These are phyloP conservation scores for Azemiops feae DNA, from an alignment of 2,113 vertebrate species.

Conservation along the genomic window DNA sequence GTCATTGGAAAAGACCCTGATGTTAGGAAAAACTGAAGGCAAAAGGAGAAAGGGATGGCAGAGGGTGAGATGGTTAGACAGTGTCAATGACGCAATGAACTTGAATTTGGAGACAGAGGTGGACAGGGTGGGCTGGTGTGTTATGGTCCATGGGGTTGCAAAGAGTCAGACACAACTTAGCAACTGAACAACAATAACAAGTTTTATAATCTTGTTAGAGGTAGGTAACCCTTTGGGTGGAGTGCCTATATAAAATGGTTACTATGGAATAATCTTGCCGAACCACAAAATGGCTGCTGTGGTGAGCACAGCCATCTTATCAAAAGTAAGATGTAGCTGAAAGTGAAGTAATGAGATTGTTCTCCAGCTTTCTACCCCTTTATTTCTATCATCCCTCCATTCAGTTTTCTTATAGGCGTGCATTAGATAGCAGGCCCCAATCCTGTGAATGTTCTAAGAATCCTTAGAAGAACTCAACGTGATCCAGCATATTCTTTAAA, in stretches of 20 bases:
- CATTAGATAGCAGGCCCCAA: neutral
- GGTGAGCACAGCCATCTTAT: neutral
- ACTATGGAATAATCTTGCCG: neutral
- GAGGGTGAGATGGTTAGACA: neutral
- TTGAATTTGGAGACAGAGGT: neutral
- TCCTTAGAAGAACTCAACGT: neutral
- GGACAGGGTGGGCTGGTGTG: neutral
- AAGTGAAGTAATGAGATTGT: neutral
- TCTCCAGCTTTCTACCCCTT: neutral
- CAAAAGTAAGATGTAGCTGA: neutral
- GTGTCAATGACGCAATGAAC: neutral
- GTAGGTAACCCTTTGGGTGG: neutral
- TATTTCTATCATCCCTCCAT: neutral
- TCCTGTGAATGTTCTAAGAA: neutral
- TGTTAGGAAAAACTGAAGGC: neutral
- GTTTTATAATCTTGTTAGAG: neutral
- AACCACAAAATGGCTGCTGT: neutral
- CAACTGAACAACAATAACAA: neutral
- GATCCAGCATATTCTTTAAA: neutral
- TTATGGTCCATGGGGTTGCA: neutral
- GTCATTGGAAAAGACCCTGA: neutral
- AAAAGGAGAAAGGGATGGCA: neutral
- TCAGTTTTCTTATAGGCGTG: neutral
- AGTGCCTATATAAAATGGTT: neutral
- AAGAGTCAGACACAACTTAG: neutral